These are phyloP conservation scores for Noctua pronuba DNA, from an alignment of 2,888 invertebrate species.

Conservation along the genomic window DNA sequence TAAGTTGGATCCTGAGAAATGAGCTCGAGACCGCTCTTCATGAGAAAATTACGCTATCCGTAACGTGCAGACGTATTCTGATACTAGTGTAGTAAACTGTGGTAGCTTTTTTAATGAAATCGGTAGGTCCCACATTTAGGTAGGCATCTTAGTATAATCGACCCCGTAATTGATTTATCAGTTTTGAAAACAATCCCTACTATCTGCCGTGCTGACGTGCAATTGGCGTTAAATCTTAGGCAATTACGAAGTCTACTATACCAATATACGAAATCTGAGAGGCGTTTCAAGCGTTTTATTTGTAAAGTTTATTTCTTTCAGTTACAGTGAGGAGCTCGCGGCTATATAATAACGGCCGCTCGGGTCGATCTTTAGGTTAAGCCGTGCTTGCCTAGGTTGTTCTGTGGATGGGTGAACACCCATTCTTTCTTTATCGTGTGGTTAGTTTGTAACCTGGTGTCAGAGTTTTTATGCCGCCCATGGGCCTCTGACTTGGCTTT, in stretches of 20 bases:
- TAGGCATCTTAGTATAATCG: not conserved
- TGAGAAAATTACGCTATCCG: slow-evolving; percentile 72
- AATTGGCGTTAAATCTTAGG: not conserved
- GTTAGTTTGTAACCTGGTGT: no score
- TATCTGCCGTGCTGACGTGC: not conserved
- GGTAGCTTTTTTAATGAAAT: slow-evolving; percentile 6
- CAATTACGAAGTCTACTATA: not conserved
- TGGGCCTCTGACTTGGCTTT: no score
- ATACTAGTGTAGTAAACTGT: slow-evolving; percentile 39
- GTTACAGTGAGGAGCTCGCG: not conserved
- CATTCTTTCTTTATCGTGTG: no score
- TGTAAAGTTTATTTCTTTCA: not conserved
- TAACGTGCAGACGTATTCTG: slow-evolving; percentile 70
- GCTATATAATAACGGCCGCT: no score
- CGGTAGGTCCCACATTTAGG: not conserved
- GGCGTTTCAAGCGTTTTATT: not conserved
- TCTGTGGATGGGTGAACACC: no score
- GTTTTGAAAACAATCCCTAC: not conserved
- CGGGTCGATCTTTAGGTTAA: no score
- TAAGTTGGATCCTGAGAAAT: slow-evolving; percentile 81
- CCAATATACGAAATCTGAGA: not conserved
- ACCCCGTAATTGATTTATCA: not conserved
- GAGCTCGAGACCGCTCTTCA: slow-evolving; percentile 64
- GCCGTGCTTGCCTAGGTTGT: no score
- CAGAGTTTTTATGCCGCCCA: no score